phyloP scores from a whole-genome alignment of 2,113 vertebrate genomes.

The Misgurnus mizolepis region DNA sequence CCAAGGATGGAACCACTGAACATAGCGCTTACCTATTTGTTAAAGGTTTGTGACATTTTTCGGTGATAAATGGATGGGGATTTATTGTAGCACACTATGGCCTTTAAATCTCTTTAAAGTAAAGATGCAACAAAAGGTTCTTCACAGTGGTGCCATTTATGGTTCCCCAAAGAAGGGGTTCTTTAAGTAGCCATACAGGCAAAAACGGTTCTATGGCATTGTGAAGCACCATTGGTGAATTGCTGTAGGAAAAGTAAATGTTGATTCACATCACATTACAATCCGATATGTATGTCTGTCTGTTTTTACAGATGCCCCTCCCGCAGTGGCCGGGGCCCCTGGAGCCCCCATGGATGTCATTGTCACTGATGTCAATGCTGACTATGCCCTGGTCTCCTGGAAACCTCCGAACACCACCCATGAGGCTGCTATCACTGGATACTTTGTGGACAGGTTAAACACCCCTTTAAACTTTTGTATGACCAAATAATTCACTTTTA shows the following conservation, averaged over 20 bases:
- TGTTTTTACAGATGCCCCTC: slow-evolving; percentile 79
- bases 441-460: slow-evolving; percentile 90
- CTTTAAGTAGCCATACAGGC: no score
- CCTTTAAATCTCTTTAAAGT: no score
- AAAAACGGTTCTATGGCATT: no score
- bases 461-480: neutral
- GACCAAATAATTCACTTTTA: neutral
- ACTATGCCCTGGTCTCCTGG: slow-evolving; percentile 94
- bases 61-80: neutral
- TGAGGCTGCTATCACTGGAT: slow-evolving; percentile 85
- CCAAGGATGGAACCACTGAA: slow-evolving; percentile 84
- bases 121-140: no score
- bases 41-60: slow-evolving; percentile 74
- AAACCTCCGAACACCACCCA: slow-evolving; percentile 92
- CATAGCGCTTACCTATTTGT: slow-evolving; percentile 95
- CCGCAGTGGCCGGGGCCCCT: slow-evolving; percentile 80
- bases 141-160: no score
- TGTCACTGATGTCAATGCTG: slow-evolving; percentile 87
- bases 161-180: no score
- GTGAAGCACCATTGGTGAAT: neutral
- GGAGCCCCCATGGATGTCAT: slow-evolving; percentile 91
- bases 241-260: neutral
- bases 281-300: neutral
- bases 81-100: no score
- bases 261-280: neutral